Evolutionary conservation across 2,888 invertebrate genomes (phyloP).

Genomic region (Tolmerus cingulatus): DNA sequence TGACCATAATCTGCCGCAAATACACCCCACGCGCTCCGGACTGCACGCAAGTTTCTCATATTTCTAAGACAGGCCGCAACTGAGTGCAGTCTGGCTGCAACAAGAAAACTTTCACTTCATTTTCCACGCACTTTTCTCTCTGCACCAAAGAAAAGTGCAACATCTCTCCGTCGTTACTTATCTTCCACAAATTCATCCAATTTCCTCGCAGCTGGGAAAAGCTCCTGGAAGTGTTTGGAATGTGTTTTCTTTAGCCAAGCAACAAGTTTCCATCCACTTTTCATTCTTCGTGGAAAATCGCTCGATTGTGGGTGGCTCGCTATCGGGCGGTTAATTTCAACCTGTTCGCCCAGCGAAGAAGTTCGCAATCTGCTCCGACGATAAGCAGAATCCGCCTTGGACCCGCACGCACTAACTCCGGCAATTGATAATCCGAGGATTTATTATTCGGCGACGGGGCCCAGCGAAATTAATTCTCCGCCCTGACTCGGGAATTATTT

Average conservation of each 20-base stretch:
- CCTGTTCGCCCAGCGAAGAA: background rate
- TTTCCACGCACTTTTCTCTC: background rate
- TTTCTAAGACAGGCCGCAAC: background rate
- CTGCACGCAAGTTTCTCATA: background rate
- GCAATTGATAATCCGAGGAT: constrained; percentile 25
- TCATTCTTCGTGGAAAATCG: background rate
- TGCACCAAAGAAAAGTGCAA: background rate
- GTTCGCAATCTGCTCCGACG: background rate
- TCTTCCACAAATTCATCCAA: background rate
- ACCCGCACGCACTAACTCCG: background rate
- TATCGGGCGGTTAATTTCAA: background rate
- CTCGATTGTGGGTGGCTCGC: background rate
- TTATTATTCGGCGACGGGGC: background rate
- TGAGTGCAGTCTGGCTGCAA: background rate
- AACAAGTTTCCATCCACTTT: constrained; percentile 12
- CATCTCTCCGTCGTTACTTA: background rate
- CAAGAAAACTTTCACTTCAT: constrained; percentile 23
- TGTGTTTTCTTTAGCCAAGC: background rate
- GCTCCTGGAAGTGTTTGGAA: constrained; percentile 12
- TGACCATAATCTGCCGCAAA: background rate
- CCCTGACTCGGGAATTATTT: constrained; percentile 11
- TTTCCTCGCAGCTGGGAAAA: background rate
- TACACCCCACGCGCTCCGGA: background rate
- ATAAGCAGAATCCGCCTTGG: background rate
- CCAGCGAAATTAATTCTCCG: background rate